Base-by-base conservation (phyloP, 2,797 vertebrate genomes). In the Okamejei kenojei region DNA sequence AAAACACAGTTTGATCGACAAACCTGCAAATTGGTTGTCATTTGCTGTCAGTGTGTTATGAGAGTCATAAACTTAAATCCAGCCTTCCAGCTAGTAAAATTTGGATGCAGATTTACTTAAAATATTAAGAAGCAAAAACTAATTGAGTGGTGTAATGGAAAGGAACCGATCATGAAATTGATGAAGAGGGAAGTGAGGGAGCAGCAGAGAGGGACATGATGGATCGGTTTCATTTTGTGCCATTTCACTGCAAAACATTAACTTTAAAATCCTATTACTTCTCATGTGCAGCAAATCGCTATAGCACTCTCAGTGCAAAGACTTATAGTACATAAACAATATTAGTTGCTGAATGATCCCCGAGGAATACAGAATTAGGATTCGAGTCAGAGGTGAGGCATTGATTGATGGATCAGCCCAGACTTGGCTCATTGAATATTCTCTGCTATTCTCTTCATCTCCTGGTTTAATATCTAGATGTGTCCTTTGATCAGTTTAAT, bases 211-310 rank as follows among this genome's bases (percentile, higher is more conserved):
- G n/a, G 65, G 61, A 32, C 65, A 0, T 35, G 63, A 88, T 88
- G n/a, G n/a, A 88, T 88, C 63, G 8, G 15, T 68, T 68, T 88
- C 61, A 65, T 88, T 32, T 88, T 65, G 84, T 88, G 84, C n/a
- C 84, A 65, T 68, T 88, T 35, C 84, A 9, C n/a, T 35, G 61
- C n/a, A 65, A 29, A 63, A 65, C 61, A 88, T 88, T 35, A 68
- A 17, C 84, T 35, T 68, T 68, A 21, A 88, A 17, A 35, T 88
- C 71, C 61, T 35, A 88, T 88, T 88, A 32, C 17, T 21, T 21
- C 84, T 32, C 61, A 65, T 32, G 61, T 32, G 84, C 35, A 88
- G 17, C 58, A 68, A 68, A 68, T 68, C 61, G 35, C 84, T 65
- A 35, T 4, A 88, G 7, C n/a, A 19, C 61, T 9, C 17, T 21